Evolutionary conservation across 2,888 invertebrate genomes (phyloP), one percentile per base, ranked within the genome.

Genomic region (Phortica magna): DNA sequence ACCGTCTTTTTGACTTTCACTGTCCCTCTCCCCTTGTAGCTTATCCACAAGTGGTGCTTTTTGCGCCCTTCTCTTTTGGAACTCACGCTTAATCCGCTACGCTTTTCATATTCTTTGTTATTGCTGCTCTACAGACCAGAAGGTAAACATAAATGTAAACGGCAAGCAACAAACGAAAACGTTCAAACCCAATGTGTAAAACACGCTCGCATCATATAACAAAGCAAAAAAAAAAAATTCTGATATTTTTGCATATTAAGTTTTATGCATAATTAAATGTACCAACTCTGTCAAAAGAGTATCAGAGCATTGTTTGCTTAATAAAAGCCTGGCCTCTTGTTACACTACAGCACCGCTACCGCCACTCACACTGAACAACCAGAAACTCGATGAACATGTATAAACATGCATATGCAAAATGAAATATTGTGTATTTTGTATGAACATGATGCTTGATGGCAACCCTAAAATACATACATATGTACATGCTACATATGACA

Each of bases 261-360:
- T 80, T 79, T 84, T 83, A 83, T 86, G 85, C 84, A 86, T 87
- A 86, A 87, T 86, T 87, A 85, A 83, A 81, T 85, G 82, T 75
- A 74, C 77, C 75, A 71, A 68, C 73, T 55, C 10, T 68, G 68
- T 9, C 59, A 61, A 22, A 48, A 48, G 31, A 31, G 14, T 48
- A 48, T 48, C 48, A 48, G 10, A 48, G 48, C 9, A 48, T 48
- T 48, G 48, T 48, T 48, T 48, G 48, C 14, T 48, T 48, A 10
- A 19, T 31, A 64, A 31, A 64, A 31, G 14, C 31, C 64, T 14
- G 39, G 14, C 19, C 22, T 19, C 17, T 14, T 64, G 5, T 61
- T 61, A n/a, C 10, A 19, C 22, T 7, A 64, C 22, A 7, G 10
- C 9, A 9, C 39, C 64, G 31, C 42, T 42, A 31, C 17, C 1